Conservation (phyloP, 2,888 invertebrate genomes). For the Azorinus chamasolen region DNA sequence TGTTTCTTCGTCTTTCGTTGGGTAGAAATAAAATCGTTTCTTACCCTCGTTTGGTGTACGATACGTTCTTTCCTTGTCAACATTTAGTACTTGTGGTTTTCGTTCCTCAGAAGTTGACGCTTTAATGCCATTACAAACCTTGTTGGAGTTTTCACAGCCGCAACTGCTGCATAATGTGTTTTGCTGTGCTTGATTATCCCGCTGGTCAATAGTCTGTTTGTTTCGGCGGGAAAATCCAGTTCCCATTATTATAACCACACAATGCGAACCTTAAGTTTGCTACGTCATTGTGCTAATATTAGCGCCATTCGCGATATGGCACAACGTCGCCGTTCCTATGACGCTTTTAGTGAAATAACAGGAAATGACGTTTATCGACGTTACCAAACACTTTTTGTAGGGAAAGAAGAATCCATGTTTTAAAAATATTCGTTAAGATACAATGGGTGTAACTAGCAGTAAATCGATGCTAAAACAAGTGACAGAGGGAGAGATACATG, state of each 20-base stretch:
- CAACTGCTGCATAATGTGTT: not conserved
- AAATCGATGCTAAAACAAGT: conserved; percentile 1
- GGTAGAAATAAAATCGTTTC: conserved; percentile 40
- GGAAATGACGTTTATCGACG: conserved; percentile 52
- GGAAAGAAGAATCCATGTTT: no score
- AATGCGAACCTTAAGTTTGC: not conserved
- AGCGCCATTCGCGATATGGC: conserved; percentile 16
- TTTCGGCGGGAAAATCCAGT: conserved; percentile 21
- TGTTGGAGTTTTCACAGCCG: not conserved
- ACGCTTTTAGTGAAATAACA: not conserved
- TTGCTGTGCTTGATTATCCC: not conserved
- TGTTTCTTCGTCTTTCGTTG: conserved; percentile 31
- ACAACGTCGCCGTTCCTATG: not conserved
- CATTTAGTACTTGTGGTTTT: not conserved
- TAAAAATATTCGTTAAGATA: no score
- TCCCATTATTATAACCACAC: conserved; percentile 12
- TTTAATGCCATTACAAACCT: not conserved
- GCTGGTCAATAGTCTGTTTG: not conserved
- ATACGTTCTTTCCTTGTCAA: not conserved
- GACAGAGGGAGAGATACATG: not conserved
- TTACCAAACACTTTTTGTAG: no score
- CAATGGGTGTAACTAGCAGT: conserved; percentile 19
- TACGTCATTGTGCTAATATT: not conserved
- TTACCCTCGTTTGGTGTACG: not conserved
- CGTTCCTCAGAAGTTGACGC: not conserved